These are phyloP conservation scores for Ophion ventricosus DNA, from an alignment of 2,888 invertebrate genomes.

Conservation along the genomic window DNA sequence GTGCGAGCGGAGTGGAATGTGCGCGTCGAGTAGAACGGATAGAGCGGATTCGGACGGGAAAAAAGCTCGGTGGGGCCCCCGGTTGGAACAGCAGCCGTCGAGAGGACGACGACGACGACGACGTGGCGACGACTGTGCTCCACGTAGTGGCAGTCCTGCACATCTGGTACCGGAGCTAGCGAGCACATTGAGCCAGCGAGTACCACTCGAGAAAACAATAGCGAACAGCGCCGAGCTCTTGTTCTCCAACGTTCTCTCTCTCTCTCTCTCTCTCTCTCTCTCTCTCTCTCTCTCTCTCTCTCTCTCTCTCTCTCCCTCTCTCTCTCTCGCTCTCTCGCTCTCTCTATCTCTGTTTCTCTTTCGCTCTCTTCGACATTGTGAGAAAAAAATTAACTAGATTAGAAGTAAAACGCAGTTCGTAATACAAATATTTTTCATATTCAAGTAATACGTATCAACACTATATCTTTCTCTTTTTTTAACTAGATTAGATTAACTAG, in stretches of 20 bases:
- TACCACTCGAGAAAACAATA: slow-evolving; percentile 83
- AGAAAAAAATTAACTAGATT: too few relatives aligned
- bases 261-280: slow-evolving; percentile 59
- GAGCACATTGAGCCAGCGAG: slow-evolving; percentile 82
- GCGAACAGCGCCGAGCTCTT: slow-evolving; percentile 77
- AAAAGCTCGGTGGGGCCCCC: slow-evolving; percentile 37
- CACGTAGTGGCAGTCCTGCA: slow-evolving; percentile 71
- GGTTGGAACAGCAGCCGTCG: slow-evolving; percentile 51
- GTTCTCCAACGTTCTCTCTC: slow-evolving; percentile 71
- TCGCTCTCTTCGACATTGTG: background rate
- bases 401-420: too few relatives aligned
- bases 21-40: slow-evolving; percentile 39
- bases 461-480: too few relatives aligned
- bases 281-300: slow-evolving; percentile 13
- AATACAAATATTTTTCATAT: too few relatives aligned
- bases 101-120: slow-evolving; percentile 65
- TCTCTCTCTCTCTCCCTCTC: slow-evolving; percentile 44
- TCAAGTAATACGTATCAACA: too few relatives aligned
- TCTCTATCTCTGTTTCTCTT: background rate
- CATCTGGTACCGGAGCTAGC: slow-evolving; percentile 81
- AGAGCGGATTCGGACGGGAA: slow-evolving; percentile 33
- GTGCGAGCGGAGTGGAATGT: slow-evolving; percentile 48
- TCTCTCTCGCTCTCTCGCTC: slow-evolving; percentile 19
- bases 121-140: slow-evolving; percentile 49
- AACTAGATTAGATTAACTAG: too few relatives aligned